phyloP scores from a whole-genome alignment of 1,140 invertebrate species.

The Probaryconus sp. region DNA sequence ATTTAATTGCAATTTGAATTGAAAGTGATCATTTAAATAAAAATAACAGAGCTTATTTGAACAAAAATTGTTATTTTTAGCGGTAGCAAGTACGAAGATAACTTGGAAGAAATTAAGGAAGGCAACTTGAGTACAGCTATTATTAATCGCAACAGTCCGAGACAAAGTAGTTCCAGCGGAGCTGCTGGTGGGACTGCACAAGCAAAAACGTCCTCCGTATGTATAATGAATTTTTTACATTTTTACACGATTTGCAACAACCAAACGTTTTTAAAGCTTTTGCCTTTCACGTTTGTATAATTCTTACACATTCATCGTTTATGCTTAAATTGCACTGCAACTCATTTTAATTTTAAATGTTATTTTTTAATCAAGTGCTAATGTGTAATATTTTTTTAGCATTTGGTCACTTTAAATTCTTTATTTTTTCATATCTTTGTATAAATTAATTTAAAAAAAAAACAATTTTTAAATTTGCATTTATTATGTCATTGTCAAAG shows the following conservation, averaged over 20 bases:
- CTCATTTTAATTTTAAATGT: too few species aligned
- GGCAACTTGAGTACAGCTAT: conserved; percentile 74
- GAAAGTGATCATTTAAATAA: too few species aligned
- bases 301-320: too few species aligned
- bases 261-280: conserved; percentile 8
- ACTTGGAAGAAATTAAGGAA: conserved; percentile 81
- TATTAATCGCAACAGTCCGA: conserved; percentile 69
- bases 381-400: too few species aligned
- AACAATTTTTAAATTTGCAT: too few species aligned
- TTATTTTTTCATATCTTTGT: too few species aligned
- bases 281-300: conserved; percentile 7
- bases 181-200: conserved; percentile 37
- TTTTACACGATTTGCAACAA: not conserved
- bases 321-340: too few species aligned
- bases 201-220: conserved; percentile 17
- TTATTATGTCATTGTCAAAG: conserved; percentile 29
- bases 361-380: not conserved
- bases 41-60: too few species aligned
- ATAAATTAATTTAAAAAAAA: too few species aligned
- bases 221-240: conserved; percentile 18
- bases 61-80: conserved; percentile 74
- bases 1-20: too few species aligned
- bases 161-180: conserved; percentile 56
- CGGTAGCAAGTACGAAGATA: conserved; percentile 86
- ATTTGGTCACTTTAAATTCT: too few species aligned